Percentiles rank a stretch among this genome's conserved stretches.
Conservation (phyloP, 2,113 vertebrate genomes). For the Petaurus breviceps region DNA sequence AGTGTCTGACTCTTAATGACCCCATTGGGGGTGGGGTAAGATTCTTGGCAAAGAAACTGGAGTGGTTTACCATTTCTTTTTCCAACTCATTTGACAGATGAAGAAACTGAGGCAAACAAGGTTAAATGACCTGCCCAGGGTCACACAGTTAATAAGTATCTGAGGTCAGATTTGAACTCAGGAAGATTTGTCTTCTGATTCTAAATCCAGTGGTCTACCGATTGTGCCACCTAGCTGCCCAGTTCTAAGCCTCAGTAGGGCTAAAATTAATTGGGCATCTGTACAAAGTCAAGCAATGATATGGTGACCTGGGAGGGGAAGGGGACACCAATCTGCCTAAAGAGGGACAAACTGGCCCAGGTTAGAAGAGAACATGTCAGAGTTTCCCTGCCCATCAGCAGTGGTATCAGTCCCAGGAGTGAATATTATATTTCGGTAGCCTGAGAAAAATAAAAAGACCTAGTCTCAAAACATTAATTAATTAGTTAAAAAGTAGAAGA, state of each 20-base stretch:
- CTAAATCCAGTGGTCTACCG: no score
- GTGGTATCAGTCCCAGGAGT: not conserved
- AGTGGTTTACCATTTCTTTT: no score
- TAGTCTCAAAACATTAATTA: not conserved
- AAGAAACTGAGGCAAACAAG: not conserved
- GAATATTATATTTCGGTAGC: not conserved
- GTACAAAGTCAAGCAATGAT: not conserved
- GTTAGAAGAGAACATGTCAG: not conserved
- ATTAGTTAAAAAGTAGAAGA: not conserved
- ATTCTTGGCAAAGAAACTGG: no score
- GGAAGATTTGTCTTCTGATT: not conserved
- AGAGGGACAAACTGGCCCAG: not conserved
- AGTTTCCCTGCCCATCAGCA: not conserved
- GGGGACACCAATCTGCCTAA: not conserved
- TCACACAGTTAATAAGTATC: not conserved
- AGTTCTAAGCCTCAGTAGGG: not conserved
- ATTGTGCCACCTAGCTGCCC: no score
- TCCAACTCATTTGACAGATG: not conserved
- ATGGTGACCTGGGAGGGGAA: not conserved
- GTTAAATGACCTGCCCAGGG: not conserved
- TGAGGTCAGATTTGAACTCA: not conserved
- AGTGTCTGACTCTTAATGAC: not conserved
- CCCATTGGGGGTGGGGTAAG: no score
- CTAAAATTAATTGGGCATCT: not conserved
- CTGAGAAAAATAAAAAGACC: not conserved